Percentiles rank a stretch among this genome's conserved stretches.
Conservation (phyloP, 2,113 vertebrate species). For the Notechis scutatus region DNA sequence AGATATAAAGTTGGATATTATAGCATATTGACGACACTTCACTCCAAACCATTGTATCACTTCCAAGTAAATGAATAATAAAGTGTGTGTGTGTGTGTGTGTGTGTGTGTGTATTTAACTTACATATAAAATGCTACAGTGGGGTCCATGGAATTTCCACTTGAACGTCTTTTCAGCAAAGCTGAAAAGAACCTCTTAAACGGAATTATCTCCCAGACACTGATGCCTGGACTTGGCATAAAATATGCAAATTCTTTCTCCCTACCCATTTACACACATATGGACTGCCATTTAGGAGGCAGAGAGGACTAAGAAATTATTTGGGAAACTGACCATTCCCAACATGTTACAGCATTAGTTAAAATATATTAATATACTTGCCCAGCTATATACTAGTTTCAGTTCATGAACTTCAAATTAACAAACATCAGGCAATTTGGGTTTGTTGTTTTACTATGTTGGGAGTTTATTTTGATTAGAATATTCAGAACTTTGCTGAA, state of each 20-base stretch:
- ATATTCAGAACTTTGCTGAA: constrained; percentile 6
- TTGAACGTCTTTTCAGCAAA: neutral
- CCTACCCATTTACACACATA: neutral
- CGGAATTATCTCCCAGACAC: neutral
- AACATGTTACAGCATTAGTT: neutral
- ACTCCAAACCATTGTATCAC: too few species aligned
- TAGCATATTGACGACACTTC: neutral
- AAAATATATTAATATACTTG: neutral
- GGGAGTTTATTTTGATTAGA: constrained; percentile 25
- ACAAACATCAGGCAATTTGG: neutral
- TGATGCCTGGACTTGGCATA: neutral
- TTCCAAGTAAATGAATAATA: neutral
- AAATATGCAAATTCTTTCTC: neutral
- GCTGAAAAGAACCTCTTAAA: neutral
- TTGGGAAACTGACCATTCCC: neutral
- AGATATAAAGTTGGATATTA: neutral
- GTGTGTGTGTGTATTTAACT: neutral
- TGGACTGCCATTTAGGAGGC: neutral
- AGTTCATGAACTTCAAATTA: neutral
- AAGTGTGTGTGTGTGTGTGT: neutral
- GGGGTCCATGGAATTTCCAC: neutral
- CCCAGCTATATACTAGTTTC: accelerated
- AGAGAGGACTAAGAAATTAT: neutral
- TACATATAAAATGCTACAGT: neutral
- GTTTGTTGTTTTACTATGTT: neutral